Conservation (phyloP, 2,888 invertebrate genomes). For the Hartigia nigra region DNA sequence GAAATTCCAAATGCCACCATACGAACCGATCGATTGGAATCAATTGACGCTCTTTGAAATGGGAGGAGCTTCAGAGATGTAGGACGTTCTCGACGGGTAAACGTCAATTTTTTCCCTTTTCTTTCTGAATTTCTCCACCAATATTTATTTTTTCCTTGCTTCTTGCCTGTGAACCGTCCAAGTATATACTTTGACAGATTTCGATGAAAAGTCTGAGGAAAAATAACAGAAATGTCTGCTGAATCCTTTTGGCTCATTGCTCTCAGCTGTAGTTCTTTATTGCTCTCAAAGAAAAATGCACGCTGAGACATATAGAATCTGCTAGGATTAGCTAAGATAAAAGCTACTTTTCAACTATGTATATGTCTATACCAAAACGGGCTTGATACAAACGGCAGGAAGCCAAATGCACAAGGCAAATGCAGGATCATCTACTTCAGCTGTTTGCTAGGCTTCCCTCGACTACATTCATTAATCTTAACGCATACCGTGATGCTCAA, state of each 20-base stretch:
- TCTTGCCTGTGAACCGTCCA: not conserved
- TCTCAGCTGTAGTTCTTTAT: not conserved
- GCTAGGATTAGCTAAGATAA: not conserved
- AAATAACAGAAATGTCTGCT: no score
- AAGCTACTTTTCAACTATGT: not conserved
- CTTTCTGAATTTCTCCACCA: not conserved
- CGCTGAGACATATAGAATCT: not conserved
- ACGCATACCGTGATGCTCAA: constrained; percentile 6
- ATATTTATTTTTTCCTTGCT: not conserved
- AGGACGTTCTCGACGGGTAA: not conserved
- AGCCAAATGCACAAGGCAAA: not conserved
- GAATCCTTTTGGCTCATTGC: not conserved
- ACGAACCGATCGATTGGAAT: not conserved
- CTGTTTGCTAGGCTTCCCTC: constrained; percentile 5
- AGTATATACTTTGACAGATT: not conserved
- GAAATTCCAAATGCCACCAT: not conserved
- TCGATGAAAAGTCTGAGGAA: not conserved
- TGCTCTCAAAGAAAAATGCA: not conserved
- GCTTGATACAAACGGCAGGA: not conserved
- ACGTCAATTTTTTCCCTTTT: not conserved
- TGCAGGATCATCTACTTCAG: constrained; percentile 1
- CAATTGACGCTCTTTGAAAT: not conserved
- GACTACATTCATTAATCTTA: constrained; percentile 8
- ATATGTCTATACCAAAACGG: not conserved
- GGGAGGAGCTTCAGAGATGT: not conserved